These are phyloP conservation scores for Cylas formicarius DNA, from an alignment of 1,140 invertebrate genomes.

Conservation along the genomic window DNA sequence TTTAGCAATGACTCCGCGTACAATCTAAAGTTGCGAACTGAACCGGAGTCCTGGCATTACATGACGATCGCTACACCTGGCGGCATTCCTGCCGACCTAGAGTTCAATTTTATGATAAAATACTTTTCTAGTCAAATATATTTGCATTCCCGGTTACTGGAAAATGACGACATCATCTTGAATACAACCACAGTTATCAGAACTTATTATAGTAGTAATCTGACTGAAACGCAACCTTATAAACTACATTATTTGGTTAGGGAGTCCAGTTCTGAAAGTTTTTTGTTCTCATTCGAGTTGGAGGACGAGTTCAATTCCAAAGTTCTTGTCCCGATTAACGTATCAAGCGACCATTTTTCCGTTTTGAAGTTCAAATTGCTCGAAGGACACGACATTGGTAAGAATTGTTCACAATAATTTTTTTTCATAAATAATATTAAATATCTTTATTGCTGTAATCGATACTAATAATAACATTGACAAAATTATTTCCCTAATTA, in stretches of 20 bases:
- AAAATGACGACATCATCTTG: slow-evolving; percentile 12
- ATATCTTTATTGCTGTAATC: background rate
- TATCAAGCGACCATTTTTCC: slow-evolving; percentile 52
- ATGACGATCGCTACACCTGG: too few species aligned
- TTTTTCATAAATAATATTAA: slow-evolving; percentile 40
- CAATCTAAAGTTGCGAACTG: slow-evolving; percentile 47
- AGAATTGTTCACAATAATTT: slow-evolving; percentile 56
- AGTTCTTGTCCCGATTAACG: slow-evolving; percentile 55
- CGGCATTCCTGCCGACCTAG: background rate
- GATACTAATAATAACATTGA: background rate
- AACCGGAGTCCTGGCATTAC: slow-evolving; percentile 50
- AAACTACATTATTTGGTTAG: slow-evolving; percentile 48
- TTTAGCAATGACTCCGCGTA: slow-evolving; percentile 27
- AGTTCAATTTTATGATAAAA: slow-evolving; percentile 1
- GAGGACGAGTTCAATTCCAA: slow-evolving; percentile 44
- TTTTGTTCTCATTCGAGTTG: slow-evolving; percentile 63
- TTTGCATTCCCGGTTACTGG: slow-evolving; percentile 9
- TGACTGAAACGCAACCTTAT: slow-evolving; percentile 24
- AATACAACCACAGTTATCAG: slow-evolving; percentile 22
- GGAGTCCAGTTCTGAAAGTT: slow-evolving; percentile 62
- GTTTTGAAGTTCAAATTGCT: slow-evolving; percentile 58
- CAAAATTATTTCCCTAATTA: background rate
- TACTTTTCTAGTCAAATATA: background rate
- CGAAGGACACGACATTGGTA: slow-evolving; percentile 62
- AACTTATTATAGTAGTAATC: slow-evolving; percentile 15